Evolutionary conservation across 1,140 invertebrate genomes (phyloP), one percentile per base, ranked within the genome.

Genomic region (Brachystomella parvula): DNA sequence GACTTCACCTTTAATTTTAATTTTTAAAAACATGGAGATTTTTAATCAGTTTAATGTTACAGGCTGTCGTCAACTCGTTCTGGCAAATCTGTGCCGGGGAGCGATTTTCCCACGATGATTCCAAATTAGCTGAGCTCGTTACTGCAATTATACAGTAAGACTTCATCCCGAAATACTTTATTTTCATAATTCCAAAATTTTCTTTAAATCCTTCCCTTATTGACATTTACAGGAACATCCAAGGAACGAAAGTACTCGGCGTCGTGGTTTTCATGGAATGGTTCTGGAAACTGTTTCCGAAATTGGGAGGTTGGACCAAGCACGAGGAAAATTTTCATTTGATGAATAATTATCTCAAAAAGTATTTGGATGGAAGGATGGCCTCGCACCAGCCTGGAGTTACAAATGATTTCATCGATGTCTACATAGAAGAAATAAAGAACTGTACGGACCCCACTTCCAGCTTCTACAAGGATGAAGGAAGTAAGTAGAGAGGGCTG

Each of bases 71-170:
- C 44, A 63, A 63, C 26, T n/a, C 39, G 19, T 17, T 63, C 17
- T 78, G 77, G 67, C 74, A 73, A 24, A 69, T 79, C 15, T 68
- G 78, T 0, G 77, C 77, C 67, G 78, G 78, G 0, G 68, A 76
- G 59, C 47, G 79, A 17, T 76, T 77, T 44, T 74, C 76, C 1
- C 76, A 79, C 65, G 66, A 76, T 26, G 75, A 79, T 58, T 68
- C 73, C 0, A 19, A 65, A 47, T 32, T 71, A 26, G n/a, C 32
- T 21, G 28, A 9, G 6, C 26, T 62, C 24, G 26, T 62, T 15
- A 3, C 3, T 39, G 3, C 31, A 9, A 32, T 62, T 9, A 62
- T 31, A 24, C 31, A 28, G 60, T 59, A 59, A 59, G 29, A 53
- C 21, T 53, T 53, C 3, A 53, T 19, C 6, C 24, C 24, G 49